Evolutionary conservation across 2,113 vertebrate genomes (phyloP).

Genomic region (Oreochromis tanganicae): DNA sequence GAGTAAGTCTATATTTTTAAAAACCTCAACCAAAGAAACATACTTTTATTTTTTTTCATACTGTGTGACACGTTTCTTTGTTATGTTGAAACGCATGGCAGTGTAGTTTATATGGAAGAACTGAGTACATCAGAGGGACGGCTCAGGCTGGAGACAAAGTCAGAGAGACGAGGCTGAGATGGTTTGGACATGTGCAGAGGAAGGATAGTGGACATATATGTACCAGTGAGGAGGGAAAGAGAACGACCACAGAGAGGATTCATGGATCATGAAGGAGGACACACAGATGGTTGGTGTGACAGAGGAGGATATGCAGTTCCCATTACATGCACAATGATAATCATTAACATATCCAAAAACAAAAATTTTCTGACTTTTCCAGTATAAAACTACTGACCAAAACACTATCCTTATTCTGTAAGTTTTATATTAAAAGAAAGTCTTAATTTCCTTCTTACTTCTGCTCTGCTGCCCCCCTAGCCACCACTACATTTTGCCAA

Average conservation of each 20-base stretch:
- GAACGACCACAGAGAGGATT: background rate
- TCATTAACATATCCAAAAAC: background rate
- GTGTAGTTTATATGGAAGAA: background rate
- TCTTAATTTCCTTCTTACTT: fast-evolving
- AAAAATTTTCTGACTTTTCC: background rate
- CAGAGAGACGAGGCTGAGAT: background rate
- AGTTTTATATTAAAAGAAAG: background rate
- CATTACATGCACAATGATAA: background rate
- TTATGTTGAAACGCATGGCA: background rate
- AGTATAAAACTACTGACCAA: background rate
- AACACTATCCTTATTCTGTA: background rate
- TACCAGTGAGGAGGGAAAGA: background rate
- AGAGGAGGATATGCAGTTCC: background rate
- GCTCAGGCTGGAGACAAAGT: background rate
- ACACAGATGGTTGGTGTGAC: background rate
- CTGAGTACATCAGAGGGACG: background rate
- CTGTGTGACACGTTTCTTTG: background rate
- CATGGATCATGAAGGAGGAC: background rate
- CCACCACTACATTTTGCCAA: slow-evolving; percentile 5
- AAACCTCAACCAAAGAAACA: background rate
- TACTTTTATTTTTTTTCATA: background rate
- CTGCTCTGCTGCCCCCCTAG: background rate
- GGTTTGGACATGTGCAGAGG: background rate
- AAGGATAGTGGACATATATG: background rate
- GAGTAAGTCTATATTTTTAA: background rate